Evolutionary conservation across 2,113 vertebrate species (phyloP), one percentile per base, ranked within the genome.

Genomic region (Labeo catla): DNA sequence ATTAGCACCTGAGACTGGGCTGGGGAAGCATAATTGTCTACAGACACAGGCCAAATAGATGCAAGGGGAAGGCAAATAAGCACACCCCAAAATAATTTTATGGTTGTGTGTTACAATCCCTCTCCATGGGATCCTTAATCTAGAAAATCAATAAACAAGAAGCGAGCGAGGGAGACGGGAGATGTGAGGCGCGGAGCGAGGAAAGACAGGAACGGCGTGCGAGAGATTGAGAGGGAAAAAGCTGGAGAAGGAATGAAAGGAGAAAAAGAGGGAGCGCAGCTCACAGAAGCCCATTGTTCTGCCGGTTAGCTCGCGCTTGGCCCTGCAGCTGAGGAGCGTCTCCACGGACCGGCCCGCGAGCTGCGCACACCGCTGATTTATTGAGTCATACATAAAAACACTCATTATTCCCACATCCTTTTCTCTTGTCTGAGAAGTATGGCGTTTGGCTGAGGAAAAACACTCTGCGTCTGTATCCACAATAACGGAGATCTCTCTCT

Each of bases 121-220:
- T 96, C 97, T 96, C 96, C 93, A 95, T 93, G 97, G 97, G 97
- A 97, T 98, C 98, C 97, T 97, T 99, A 98, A 99, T 99, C 98
- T 99, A 97, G 97, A 99, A 97, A 98, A 99, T 99, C 97, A 99
- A 99, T 99, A 98, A 99, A 99, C 98, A 99, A 98, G 94, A 66
- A 68, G 68, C 39, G 36, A 84, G 86, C 8, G 74, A 82, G 81
- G 82, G 88, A 87, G 89, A 83, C 65, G 83, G 28, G 88, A 52
- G 59, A 78, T 76, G 47, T 54, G 59, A 81, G 79, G 50, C 23
- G 72, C 21, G 13, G 57, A 52, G 45, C 10, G n/a, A 74, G 11
- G 52, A 47, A 66, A 45, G 59, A 54, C 13, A 28, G 68, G 52
- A 72, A 72, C 39, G 10, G 73, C 13, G 47, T n/a, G 19, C 4